These are phyloP conservation scores for Eugnorisma glareosa DNA, from an alignment of 2,888 invertebrate species.

Conservation along the genomic window DNA sequence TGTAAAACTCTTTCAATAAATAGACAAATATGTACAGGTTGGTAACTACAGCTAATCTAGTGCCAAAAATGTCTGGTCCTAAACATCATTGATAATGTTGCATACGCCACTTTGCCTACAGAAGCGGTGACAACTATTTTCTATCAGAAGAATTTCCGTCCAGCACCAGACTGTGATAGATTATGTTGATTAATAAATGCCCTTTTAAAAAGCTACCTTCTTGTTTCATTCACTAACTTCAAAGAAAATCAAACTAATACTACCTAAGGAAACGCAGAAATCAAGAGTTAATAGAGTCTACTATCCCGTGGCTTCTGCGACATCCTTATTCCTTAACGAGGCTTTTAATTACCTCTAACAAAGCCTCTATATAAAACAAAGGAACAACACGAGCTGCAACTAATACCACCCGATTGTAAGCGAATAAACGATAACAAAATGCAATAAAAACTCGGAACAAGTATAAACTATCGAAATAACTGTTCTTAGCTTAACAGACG, in stretches of 20 bases:
- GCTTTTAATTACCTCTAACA: conserved; percentile 7
- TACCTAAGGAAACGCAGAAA: neutral
- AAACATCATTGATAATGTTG: neutral
- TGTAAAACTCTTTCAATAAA: neutral
- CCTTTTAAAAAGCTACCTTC: neutral
- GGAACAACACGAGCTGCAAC: conserved; percentile 1
- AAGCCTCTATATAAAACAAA: conserved; percentile 26
- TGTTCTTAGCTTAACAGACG: conserved; percentile 69
- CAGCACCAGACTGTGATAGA: neutral
- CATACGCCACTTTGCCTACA: neutral
- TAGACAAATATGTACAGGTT: neutral
- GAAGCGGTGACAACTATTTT: neutral
- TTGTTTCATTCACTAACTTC: neutral
- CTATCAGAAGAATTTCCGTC: neutral
- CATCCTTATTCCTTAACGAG: neutral
- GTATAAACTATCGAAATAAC: conserved; percentile 66
- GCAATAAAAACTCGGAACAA: conserved; percentile 41
- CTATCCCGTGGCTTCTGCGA: neutral
- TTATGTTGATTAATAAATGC: neutral
- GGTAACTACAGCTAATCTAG: neutral
- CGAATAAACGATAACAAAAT: conserved; percentile 33
- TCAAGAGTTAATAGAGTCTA: neutral
- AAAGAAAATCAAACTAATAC: neutral
- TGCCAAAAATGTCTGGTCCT: neutral
- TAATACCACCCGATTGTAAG: conserved; percentile 14